Evolutionary conservation across 53 echinoderm and acorn worm genomes (phyloP), one percentile per base, ranked within the genome.

Genomic region (Pentamera pediparva): DNA sequence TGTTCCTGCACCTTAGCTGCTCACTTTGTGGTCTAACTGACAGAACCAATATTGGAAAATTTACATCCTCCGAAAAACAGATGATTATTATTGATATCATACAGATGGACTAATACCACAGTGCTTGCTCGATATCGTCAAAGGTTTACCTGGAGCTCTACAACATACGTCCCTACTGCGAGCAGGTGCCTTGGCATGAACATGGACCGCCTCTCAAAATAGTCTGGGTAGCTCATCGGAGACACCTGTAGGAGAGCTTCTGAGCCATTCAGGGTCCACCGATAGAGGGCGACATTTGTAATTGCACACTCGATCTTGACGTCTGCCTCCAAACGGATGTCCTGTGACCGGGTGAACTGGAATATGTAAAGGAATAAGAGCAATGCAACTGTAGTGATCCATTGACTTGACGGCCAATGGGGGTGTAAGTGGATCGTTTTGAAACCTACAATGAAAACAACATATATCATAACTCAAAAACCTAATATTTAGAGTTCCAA

Each of bases 281-380:
- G 56, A 74, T 88, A 96, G 15, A 47, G 30, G 11, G 83, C 74
- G 49, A 80, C 37, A 29, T 82, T 63, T 35, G 96, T 85, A 57
- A 85, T 59, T 47, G 85, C 88, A 75, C 96, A 96, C 65, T 80
- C 75, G 11, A 91, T 88, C 9, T 47, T 56, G 21, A 96, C 82
- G 31, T 91, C 83, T 0, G 82, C 82, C 71, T 96, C 96, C 5
- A 91, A 11, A 17, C 78, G 64, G 28, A 96, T 77, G 61, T 84
- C 74, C 35, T 82, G 78, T 5, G 87, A 95, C 24, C 75, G 83
- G 15, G 70, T 78, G 33, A 88, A 67, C 92, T 92, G 69, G 15
- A 24, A 57, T 13, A 28, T 52, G 52, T 6, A 52, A 6, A 52
- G 25, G 19, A 22, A 52, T 52, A 52, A 6, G 25, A 52, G 25